Evolutionary conservation across 2,113 vertebrate species (phyloP).

Genomic region (Siniperca chuatsi): DNA sequence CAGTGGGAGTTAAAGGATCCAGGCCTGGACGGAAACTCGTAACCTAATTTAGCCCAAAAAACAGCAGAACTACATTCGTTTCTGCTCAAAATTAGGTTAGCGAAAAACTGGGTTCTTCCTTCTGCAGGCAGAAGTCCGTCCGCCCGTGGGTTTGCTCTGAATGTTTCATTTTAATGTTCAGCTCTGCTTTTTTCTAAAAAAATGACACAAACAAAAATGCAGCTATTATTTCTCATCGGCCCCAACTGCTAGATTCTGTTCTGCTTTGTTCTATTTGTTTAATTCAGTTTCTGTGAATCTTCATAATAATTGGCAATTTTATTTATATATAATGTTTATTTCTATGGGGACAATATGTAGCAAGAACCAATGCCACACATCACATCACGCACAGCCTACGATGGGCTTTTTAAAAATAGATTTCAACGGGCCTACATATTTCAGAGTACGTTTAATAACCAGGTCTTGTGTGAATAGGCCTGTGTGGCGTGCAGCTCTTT

Average conservation of each 20-base stretch:
- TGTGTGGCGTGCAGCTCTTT: not conserved
- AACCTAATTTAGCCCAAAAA: not conserved
- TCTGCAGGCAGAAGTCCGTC: not conserved
- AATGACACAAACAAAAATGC: not conserved
- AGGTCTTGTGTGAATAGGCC: not conserved
- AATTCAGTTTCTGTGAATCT: accelerated
- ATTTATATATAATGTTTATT: not conserved
- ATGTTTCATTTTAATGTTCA: not conserved
- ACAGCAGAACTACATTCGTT: not conserved
- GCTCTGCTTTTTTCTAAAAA: not conserved
- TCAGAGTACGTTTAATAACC: not conserved
- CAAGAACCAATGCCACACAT: not conserved
- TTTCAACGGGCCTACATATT: not conserved
- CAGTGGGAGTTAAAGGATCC: not conserved
- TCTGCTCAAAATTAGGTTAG: not conserved
- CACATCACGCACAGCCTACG: not conserved
- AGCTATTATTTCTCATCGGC: not conserved
- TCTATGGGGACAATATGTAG: not conserved
- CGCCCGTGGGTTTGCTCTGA: not conserved
- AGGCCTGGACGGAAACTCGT: not conserved
- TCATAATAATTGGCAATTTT: not conserved
- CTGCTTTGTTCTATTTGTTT: not conserved
- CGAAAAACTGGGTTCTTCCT: too few relatives aligned
- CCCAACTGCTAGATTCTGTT: not conserved
- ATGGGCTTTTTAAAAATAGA: not conserved